phyloP scores from a whole-genome alignment of 2,113 vertebrate species.

The Plecturocebus donacophilus region DNA sequence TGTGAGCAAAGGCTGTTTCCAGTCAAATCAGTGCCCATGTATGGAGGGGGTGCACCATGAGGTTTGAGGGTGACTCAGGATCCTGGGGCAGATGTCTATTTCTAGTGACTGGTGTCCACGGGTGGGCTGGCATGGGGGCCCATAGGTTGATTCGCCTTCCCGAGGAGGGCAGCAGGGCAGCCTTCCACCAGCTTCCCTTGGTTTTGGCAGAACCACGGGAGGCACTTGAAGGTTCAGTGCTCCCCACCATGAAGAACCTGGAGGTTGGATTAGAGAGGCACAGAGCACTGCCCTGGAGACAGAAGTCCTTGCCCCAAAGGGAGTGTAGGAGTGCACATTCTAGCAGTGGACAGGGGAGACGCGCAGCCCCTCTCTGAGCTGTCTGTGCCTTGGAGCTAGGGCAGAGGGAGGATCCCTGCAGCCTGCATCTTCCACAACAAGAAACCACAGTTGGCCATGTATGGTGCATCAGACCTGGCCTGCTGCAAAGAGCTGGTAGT shows the following conservation, averaged over 20 bases:
- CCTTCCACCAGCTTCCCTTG: background rate
- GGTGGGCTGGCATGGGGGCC: background rate
- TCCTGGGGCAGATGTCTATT: background rate
- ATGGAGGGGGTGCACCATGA: background rate
- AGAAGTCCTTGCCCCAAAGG: background rate
- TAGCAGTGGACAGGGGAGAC: background rate
- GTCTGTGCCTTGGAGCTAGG: background rate
- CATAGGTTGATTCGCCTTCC: background rate
- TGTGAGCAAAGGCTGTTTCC: background rate
- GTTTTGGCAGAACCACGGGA: background rate
- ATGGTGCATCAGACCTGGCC: fast-evolving
- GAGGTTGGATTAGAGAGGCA: background rate
- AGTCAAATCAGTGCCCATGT: background rate
- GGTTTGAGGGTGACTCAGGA: background rate
- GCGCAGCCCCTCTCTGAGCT: background rate
- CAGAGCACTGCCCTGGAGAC: background rate
- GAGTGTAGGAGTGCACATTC: too few species aligned
- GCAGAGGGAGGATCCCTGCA: too few species aligned
- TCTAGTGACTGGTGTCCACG: background rate
- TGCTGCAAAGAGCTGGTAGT: fast-evolving
- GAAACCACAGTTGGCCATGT: background rate
- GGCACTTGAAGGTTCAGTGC: background rate
- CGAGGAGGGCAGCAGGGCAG: background rate
- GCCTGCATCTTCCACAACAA: background rate
- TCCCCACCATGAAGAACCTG: background rate